Conservation (phyloP, 2,113 vertebrate genomes). For the Elanus axillaris region DNA sequence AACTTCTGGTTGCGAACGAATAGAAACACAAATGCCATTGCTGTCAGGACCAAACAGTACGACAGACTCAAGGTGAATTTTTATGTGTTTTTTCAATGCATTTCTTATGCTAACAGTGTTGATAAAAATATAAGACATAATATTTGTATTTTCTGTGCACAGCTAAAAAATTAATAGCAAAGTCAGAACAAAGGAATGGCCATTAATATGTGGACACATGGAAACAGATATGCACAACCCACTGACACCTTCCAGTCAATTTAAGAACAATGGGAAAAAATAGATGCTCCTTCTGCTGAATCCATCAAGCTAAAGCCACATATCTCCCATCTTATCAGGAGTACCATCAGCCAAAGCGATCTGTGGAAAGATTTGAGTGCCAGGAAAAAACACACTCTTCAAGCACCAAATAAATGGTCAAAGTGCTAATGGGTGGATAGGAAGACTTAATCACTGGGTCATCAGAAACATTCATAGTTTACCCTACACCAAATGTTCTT, state of each 20-base stretch:
- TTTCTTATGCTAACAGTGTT: constrained; percentile 17
- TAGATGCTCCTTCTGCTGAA: background rate
- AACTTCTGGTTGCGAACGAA: constrained; percentile 50
- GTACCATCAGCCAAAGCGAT: background rate
- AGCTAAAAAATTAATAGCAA: background rate
- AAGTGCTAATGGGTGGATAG: background rate
- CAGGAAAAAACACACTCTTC: background rate
- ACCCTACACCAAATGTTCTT: background rate
- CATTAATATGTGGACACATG: background rate
- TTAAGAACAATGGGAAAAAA: background rate
- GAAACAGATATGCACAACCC: background rate
- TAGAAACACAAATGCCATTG: constrained; percentile 48
- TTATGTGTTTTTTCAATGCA: constrained; percentile 1
- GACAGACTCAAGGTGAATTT: constrained; percentile 45
- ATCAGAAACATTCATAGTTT: background rate
- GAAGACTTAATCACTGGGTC: background rate
- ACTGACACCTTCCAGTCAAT: background rate
- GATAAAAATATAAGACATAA: background rate
- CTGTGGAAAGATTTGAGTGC: background rate
- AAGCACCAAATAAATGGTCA: background rate
- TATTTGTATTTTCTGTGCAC: background rate
- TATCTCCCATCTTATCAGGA: background rate
- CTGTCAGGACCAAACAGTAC: constrained; percentile 19
- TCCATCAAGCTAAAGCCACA: background rate
- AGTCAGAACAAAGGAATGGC: background rate